phyloP scores from a whole-genome alignment of 1,140 invertebrate genomes.

The Condylostylus longicornis region DNA sequence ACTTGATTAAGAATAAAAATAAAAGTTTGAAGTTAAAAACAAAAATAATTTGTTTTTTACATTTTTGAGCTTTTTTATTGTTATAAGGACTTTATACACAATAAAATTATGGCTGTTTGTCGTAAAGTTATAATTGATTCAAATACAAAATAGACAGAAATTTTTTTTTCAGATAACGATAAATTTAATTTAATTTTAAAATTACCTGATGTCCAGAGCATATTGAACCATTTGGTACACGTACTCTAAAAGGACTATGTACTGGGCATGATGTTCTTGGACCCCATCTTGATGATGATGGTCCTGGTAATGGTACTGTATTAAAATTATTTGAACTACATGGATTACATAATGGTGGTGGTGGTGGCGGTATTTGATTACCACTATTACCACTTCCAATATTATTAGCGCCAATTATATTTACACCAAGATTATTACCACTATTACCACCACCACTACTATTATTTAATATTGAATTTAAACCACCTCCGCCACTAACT shows the following conservation, averaged over 20 bases:
- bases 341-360: constrained; percentile 30
- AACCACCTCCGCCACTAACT: constrained; percentile 20
- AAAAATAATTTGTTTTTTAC: no score
- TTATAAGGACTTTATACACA: no score
- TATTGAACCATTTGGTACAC: constrained; percentile 39
- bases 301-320: constrained; percentile 12
- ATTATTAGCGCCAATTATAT: constrained; percentile 5
- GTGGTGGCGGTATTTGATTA: constrained; percentile 17
- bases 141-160: no score
- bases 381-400: constrained; percentile 15
- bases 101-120: no score
- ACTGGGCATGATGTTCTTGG: constrained; percentile 39
- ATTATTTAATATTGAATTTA: constrained; percentile 7
- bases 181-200: no score
- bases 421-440: constrained; percentile 13
- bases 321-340: constrained; percentile 26
- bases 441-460: constrained; percentile 19
- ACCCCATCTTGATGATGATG: constrained; percentile 25
- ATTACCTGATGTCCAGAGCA: constrained; percentile 37
- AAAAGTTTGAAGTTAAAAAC: no score
- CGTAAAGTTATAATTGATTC: no score
- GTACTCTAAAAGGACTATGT: constrained; percentile 45
- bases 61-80: no score
- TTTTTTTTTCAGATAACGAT: no score
- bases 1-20: no score